Percentiles rank a stretch among this genome's conserved stretches.
phyloP scores from a whole-genome alignment of 1,140 invertebrate species.

The Rhyzopertha dominica region DNA sequence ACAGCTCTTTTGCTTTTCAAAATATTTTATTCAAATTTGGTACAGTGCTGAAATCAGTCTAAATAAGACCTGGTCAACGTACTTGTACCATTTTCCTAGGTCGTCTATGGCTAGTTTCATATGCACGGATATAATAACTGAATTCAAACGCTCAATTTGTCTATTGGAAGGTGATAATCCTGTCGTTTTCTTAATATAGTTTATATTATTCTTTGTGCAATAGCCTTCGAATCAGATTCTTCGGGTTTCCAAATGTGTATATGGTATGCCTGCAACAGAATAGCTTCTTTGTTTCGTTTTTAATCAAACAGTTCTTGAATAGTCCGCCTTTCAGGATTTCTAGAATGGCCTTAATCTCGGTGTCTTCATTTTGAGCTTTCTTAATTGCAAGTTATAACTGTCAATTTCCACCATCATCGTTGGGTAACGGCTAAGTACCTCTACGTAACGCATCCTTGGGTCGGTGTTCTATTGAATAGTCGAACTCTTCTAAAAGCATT shows the following conservation, averaged over 20 bases:
- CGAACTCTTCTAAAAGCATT: conserved; percentile 34
- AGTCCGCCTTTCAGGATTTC: conserved; percentile 1
- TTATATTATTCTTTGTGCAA: conserved; percentile 26
- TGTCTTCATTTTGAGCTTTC: not conserved
- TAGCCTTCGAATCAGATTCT: conserved; percentile 31
- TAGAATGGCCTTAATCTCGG: conserved; percentile 5
- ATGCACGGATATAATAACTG: conserved; percentile 30
- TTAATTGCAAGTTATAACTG: not conserved
- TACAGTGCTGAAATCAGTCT: no score
- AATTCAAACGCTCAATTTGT: conserved; percentile 38
- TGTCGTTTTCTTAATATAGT: conserved; percentile 31
- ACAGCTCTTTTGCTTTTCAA: no score
- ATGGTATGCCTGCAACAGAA: not conserved
- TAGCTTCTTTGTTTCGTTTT: conserved; percentile 5
- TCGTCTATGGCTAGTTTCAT: conserved; percentile 34
- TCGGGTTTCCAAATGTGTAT: not conserved
- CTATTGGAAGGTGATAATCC: conserved; percentile 37
- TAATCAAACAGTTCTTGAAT: conserved; percentile 8
- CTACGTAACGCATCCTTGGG: conserved; percentile 41
- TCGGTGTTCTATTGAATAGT: conserved; percentile 38
- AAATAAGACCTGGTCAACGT: conserved; percentile 25
- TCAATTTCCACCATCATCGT: conserved; percentile 8
- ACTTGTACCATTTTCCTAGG: conserved; percentile 28
- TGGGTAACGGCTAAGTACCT: conserved; percentile 27
- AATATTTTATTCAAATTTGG: no score